Evolutionary conservation across 2,797 vertebrate species (phyloP).

Genomic region (Poecile montanus): DNA sequence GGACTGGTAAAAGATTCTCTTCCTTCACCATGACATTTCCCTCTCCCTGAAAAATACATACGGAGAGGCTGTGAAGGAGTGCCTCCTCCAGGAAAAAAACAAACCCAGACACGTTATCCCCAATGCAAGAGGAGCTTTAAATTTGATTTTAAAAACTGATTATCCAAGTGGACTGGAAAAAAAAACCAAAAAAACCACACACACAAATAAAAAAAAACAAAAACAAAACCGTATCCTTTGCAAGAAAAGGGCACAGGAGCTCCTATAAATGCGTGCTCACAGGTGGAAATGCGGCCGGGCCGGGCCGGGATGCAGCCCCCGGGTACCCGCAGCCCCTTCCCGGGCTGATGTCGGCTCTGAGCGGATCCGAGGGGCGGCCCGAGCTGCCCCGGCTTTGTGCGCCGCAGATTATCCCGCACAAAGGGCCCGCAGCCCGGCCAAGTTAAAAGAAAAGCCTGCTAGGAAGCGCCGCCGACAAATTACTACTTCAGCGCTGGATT

Average conservation of each 20-base stretch:
- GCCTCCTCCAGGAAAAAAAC: not conserved
- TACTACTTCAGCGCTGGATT: constrained; percentile 74
- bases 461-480: constrained; percentile 73
- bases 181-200: not conserved
- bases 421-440: constrained; percentile 47
- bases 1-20: not conserved
- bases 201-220: not conserved
- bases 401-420: constrained; percentile 35
- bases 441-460: constrained; percentile 70
- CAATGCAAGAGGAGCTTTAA: not conserved
- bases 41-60: not conserved
- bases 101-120: fast-evolving
- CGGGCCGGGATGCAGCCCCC: not conserved
- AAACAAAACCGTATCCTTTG: not conserved
- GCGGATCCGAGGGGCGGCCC: not conserved
- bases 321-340: not conserved
- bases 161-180: not conserved
- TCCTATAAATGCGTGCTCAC: not conserved
- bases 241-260: not conserved
- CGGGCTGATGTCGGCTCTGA: not conserved
- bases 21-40: not conserved
- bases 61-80: not conserved
- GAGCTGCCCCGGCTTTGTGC: not conserved
- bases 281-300: too few species aligned
- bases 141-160: not conserved